Evolutionary conservation across 2,797 vertebrate species (phyloP).

Genomic region (Molossus alvarezi): DNA sequence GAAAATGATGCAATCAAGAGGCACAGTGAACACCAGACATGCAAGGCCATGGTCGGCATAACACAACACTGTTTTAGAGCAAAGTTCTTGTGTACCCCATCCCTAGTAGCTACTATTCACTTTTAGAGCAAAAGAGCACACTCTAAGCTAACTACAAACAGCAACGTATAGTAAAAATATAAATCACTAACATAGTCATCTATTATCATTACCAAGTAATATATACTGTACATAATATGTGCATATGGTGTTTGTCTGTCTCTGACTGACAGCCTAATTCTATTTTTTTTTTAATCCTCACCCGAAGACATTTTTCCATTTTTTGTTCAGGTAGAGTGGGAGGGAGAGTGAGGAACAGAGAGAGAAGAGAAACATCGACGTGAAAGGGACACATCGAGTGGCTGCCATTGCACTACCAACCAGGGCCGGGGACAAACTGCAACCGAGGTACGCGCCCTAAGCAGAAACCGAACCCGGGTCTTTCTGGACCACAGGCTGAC

Average conservation of each 20-base stretch:
- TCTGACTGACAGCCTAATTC: constrained; percentile 75
- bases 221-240: background rate
- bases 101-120: background rate
- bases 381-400: too few species aligned
- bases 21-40: background rate
- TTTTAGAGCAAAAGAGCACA: background rate
- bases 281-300: background rate
- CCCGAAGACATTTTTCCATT: too few species aligned
- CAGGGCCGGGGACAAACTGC: too few species aligned
- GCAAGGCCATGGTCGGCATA: background rate
- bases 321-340: too few species aligned
- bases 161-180: background rate
- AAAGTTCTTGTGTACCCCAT: background rate
- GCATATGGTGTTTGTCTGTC: background rate
- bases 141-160: background rate
- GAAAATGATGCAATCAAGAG: background rate
- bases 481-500: too few species aligned
- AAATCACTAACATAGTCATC: background rate
- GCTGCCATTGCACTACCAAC: too few species aligned
- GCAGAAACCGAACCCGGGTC: too few species aligned
- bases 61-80: background rate
- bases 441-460: too few species aligned
- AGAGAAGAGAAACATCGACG: too few species aligned
- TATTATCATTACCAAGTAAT: background rate
- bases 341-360: too few species aligned